Conservation (phyloP, 2,797 vertebrate species). For the Neosilurus hyrtlii region DNA sequence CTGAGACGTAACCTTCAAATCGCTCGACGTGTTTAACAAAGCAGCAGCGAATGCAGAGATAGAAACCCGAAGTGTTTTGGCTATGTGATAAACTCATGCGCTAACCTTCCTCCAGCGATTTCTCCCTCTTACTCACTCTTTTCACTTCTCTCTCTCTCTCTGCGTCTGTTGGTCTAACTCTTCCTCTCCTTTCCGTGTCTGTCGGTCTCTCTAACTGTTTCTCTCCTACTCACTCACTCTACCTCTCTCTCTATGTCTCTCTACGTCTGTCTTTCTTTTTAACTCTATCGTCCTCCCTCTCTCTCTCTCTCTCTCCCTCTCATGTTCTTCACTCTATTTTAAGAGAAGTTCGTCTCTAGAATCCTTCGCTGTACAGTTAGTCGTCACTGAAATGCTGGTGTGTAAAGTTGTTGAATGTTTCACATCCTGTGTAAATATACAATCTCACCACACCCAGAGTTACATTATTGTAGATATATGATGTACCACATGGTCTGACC, state of each 20-base stretch:
- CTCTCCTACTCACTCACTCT: too few relatives aligned
- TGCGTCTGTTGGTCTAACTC: too few relatives aligned
- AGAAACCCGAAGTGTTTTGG: background rate
- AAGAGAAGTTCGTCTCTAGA: background rate
- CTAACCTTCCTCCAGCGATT: too few relatives aligned
- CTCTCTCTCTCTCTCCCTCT: background rate
- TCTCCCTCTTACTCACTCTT: too few relatives aligned
- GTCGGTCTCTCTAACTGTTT: too few relatives aligned
- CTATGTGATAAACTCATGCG: background rate
- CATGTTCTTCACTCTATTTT: background rate
- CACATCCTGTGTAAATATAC: background rate
- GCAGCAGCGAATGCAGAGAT: background rate
- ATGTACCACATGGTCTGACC: background rate
- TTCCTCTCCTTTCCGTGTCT: too few relatives aligned
- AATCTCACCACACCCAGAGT: conserved; percentile 8
- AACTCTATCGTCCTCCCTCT: too few relatives aligned
- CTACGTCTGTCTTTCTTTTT: too few relatives aligned
- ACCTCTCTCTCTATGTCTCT: too few relatives aligned
- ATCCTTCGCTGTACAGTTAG: background rate
- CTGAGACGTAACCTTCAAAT: background rate
- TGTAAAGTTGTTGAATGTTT: background rate
- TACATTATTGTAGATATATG: background rate
- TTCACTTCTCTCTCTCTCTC: too few relatives aligned
- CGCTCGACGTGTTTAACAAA: too few relatives aligned
- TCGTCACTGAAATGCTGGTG: too few relatives aligned